phyloP scores from a whole-genome alignment of 2,888 invertebrate species.

The Aquatica leii region DNA sequence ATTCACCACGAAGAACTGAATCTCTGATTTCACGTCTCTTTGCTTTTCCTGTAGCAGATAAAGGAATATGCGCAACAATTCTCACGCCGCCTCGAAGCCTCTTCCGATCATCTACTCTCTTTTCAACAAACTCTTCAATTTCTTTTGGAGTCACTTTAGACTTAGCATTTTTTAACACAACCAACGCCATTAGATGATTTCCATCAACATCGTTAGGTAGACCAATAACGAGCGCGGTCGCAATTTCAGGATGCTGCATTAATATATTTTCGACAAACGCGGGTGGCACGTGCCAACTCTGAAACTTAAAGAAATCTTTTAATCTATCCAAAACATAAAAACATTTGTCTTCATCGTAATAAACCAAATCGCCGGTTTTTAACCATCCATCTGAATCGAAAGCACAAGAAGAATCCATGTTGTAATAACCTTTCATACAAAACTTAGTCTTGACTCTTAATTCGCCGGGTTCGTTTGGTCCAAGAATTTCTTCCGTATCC shows the following conservation, averaged over 20 bases:
- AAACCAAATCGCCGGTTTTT: slow-evolving; percentile 62
- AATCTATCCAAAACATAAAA: slow-evolving; percentile 61
- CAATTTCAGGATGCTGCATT: slow-evolving; percentile 73
- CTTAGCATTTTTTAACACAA: slow-evolving; percentile 34
- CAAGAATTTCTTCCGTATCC: slow-evolving; percentile 45
- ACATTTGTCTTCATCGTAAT: slow-evolving; percentile 60
- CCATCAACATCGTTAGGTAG: slow-evolving; percentile 63
- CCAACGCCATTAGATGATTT: slow-evolving; percentile 63
- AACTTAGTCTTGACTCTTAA: slow-evolving; percentile 60
- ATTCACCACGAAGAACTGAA: slow-evolving; percentile 13
- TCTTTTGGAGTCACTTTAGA: slow-evolving; percentile 41
- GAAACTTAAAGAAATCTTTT: slow-evolving; percentile 62
- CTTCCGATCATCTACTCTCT: slow-evolving; percentile 48
- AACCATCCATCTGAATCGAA: slow-evolving; percentile 60
- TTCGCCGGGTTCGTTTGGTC: slow-evolving; percentile 63
- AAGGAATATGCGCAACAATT: slow-evolving; percentile 45
- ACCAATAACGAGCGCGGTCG: slow-evolving; percentile 78
- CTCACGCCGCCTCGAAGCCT: slow-evolving; percentile 50
- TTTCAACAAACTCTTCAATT: slow-evolving; percentile 45
- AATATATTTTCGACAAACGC: slow-evolving; percentile 80
- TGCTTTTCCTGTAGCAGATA: slow-evolving; percentile 51
- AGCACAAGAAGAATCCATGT: slow-evolving; percentile 57
- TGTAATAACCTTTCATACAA: slow-evolving; percentile 61
- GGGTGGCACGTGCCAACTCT: slow-evolving; percentile 68
- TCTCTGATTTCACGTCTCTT: slow-evolving; percentile 35